Evolutionary conservation across 2,888 invertebrate species (phyloP).

Genomic region (Nomada goodeniana): DNA sequence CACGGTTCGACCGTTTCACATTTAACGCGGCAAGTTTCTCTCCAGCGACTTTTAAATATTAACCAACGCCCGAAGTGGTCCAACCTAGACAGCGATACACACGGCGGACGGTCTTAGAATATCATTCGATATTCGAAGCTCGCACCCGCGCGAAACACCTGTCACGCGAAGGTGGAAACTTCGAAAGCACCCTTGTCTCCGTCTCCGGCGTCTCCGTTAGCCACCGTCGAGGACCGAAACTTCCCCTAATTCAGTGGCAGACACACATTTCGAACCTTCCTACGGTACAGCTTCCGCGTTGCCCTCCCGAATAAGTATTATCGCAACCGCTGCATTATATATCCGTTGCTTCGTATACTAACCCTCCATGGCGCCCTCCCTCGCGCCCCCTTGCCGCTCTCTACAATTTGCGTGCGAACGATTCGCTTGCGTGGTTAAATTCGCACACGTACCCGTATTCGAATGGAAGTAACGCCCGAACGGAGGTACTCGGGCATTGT

Average conservation of each 20-base stretch:
- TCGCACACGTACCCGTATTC: slow-evolving; percentile 52
- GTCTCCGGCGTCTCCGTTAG: background rate
- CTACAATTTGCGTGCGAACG: slow-evolving; percentile 13
- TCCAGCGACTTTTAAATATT: background rate
- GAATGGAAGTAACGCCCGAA: slow-evolving; percentile 60
- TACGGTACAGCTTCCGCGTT: too few species aligned
- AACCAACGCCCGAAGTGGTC: background rate
- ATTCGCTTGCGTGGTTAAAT: background rate
- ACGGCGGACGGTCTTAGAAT: background rate
- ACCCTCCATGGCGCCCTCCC: background rate
- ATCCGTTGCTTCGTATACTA: background rate
- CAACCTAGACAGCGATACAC: too few species aligned
- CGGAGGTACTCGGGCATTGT: slow-evolving; percentile 74
- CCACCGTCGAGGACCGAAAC: slow-evolving; percentile 2
- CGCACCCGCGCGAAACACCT: slow-evolving; percentile 7
- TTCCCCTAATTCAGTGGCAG: slow-evolving; percentile 5
- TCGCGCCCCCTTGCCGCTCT: background rate
- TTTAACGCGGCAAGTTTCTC: background rate
- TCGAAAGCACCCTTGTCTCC: background rate
- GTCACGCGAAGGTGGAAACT: slow-evolving; percentile 17
- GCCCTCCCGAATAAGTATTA: too few species aligned
- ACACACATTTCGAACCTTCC: too few species aligned
- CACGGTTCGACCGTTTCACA: too few species aligned
- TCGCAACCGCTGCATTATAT: too few species aligned
- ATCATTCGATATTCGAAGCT: background rate